Evolutionary conservation across 2,797 vertebrate species (phyloP).

Genomic region (Remorina albescens): DNA sequence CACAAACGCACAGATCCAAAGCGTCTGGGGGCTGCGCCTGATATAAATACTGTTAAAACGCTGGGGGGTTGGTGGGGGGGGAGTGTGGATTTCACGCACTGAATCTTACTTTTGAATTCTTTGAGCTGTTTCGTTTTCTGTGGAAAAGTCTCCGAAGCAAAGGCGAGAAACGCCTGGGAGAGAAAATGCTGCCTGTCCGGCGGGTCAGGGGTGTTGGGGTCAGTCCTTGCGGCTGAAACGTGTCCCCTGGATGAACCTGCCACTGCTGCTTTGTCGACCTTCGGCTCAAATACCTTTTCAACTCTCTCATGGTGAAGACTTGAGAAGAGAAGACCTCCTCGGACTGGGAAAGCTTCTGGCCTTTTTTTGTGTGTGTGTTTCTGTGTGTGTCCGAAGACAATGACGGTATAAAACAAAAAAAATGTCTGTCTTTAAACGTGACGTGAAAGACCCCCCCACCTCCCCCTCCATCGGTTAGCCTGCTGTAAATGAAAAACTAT

Average conservation of each 20-base stretch:
- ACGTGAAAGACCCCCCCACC: constrained; percentile 81
- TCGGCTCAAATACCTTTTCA: constrained; percentile 98
- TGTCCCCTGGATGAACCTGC: constrained; percentile 99
- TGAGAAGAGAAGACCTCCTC: constrained; percentile 90
- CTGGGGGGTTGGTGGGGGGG: too few species aligned
- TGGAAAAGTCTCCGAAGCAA: constrained; percentile 77
- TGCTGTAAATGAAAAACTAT: constrained; percentile 68
- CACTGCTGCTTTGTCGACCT: constrained; percentile 95
- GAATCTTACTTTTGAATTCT: constrained; percentile 59
- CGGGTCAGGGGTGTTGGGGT: constrained; percentile 98
- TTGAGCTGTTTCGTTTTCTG: constrained; percentile 56
- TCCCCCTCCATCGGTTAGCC: constrained; percentile 45
- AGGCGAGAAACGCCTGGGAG: constrained; percentile 85
- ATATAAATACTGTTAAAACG: constrained; percentile 66
- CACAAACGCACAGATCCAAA: constrained; percentile 69
- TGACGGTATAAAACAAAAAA: constrained; percentile 87
- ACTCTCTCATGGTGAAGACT: constrained; percentile 90
- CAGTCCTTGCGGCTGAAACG: constrained; percentile 97
- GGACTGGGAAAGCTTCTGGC: constrained; percentile 88
- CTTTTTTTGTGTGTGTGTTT: constrained; percentile 72
- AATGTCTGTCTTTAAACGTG: constrained; percentile 91
- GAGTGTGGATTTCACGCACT: constrained; percentile 46
- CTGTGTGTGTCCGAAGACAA: constrained; percentile 88
- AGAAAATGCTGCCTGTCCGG: constrained; percentile 91
- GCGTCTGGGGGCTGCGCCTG: constrained; percentile 37